Evolutionary conservation across 2,113 vertebrate species (phyloP).

Genomic region (Prietella phreatophila): DNA sequence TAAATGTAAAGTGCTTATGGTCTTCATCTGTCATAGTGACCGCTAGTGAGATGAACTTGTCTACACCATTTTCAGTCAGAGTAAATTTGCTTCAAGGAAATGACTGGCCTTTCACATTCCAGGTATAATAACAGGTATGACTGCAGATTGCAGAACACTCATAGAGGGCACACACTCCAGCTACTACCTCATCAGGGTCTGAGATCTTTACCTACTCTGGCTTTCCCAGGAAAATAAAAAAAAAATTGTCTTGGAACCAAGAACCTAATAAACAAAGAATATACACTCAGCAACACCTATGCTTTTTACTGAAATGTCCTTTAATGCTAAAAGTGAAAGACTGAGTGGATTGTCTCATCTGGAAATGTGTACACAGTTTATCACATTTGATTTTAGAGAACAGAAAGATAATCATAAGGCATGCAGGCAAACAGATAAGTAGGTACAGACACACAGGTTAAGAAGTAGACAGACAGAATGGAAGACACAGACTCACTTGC

Average conservation of each 20-base stretch:
- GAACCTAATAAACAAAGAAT: background rate
- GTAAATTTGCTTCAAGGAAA: slow-evolving; percentile 29
- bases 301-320: background rate
- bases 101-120: slow-evolving; percentile 37
- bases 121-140: slow-evolving; percentile 54
- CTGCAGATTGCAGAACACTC: slow-evolving; percentile 55
- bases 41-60: slow-evolving; percentile 13
- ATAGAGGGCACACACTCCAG: slow-evolving; percentile 49
- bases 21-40: slow-evolving; percentile 45
- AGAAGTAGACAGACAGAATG: background rate
- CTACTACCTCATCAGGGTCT: slow-evolving; percentile 24
- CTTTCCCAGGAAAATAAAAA: background rate
- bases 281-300: background rate
- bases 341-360: background rate
- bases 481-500: background rate
- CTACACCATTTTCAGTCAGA: slow-evolving; percentile 54
- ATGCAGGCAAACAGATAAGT: background rate
- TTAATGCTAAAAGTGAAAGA: background rate
- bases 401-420: background rate
- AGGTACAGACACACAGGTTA: background rate
- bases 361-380: background rate
- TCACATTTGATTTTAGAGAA: background rate
- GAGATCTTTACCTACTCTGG: slow-evolving; percentile 30
- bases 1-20: background rate
- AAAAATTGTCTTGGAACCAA: no score